Conservation (phyloP, 2,797 vertebrate genomes). For the Limosa lapponica region DNA sequence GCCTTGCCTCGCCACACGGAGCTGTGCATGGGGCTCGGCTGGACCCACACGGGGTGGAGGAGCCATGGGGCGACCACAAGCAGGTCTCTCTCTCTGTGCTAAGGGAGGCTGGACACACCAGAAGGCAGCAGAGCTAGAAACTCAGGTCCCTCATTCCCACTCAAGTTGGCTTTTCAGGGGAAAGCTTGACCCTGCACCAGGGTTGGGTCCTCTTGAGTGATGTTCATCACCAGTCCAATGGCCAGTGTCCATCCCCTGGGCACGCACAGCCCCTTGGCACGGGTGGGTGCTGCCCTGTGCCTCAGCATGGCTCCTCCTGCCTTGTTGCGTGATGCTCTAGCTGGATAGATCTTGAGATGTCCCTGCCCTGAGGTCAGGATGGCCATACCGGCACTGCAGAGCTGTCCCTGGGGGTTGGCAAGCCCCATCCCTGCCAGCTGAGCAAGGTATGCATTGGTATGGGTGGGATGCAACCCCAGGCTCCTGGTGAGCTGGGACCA, state of each 20-base stretch:
- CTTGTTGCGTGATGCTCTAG: accelerated
- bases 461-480: neutral
- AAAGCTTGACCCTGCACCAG: neutral
- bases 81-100: neutral
- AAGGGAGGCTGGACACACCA: neutral
- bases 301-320: neutral
- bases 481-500: neutral
- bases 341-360: neutral
- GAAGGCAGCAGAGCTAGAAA: neutral
- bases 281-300: neutral
- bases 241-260: accelerated
- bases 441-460: neutral
- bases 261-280: accelerated
- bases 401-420: neutral
- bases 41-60: neutral
- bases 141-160: neutral
- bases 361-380: neutral
- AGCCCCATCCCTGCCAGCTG: neutral
- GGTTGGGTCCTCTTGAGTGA: neutral
- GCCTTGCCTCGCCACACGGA: neutral
- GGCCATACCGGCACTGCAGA: neutral
- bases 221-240: neutral
- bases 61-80: accelerated
- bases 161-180: neutral
- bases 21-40: neutral